Percentiles rank a stretch among this genome's conserved stretches.
These are phyloP conservation scores for Diadophis punctatus DNA, from an alignment of 2,113 vertebrate genomes.

Conservation along the genomic window DNA sequence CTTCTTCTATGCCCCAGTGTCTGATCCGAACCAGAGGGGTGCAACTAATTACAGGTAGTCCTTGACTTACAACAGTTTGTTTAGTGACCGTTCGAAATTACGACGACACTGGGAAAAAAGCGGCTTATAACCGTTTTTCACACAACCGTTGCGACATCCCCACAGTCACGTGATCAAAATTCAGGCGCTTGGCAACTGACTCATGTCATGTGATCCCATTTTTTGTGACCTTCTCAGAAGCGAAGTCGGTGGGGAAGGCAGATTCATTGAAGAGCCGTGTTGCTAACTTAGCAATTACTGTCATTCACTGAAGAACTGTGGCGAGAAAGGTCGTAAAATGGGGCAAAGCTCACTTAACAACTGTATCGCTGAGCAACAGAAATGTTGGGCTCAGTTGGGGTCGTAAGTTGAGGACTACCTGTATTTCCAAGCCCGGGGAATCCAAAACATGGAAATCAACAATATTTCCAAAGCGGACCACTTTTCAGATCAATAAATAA, in stretches of 20 bases:
- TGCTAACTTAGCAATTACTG: not conserved
- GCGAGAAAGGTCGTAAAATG: not conserved
- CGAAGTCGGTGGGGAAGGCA: not conserved
- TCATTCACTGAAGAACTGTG: not conserved
- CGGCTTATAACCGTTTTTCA: not conserved
- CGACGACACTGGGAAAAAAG: not conserved
- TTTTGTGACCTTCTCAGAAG: not conserved
- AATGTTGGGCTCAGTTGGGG: too few relatives aligned
- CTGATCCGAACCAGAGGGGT: not conserved
- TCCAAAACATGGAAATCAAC: not conserved
- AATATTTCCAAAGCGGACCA: not conserved
- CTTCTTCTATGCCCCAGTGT: not conserved
- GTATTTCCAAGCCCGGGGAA: not conserved
- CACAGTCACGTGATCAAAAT: not conserved
- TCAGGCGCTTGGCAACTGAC: not conserved
- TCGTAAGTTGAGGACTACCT: not conserved
- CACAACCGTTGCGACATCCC: too few relatives aligned
- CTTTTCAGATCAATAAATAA: not conserved
- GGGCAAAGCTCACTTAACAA: not conserved
- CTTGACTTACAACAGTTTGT: not conserved
- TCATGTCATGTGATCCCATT: not conserved
- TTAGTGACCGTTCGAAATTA: not conserved
- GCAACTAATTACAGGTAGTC: not conserved
- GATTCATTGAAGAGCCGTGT: not conserved
- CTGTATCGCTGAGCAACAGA: not conserved